A percentile compares a stretch with the other conserved stretches of the same genome.
Evolutionary conservation across 2,797 vertebrate genomes (phyloP).

Genomic region (Enteromius mattozi): DNA sequence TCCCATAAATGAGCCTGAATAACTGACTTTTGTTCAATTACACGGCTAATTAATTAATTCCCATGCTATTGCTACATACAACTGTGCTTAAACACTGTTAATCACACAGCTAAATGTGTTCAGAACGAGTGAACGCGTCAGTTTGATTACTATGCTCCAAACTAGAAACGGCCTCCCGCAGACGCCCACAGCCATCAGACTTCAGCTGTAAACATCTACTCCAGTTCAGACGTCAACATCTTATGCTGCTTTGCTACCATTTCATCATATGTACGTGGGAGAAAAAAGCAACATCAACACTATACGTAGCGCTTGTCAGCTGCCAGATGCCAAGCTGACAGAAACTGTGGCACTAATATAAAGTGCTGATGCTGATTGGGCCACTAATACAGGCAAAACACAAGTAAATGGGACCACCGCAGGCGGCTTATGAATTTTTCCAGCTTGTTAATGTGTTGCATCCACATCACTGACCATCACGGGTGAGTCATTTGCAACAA

Average conservation of each 20-base stretch:
- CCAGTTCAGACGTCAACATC: slow-evolving; percentile 32
- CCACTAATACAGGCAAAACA: slow-evolving; percentile 31
- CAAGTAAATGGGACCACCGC: slow-evolving; percentile 11
- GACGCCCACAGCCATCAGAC: slow-evolving; percentile 73
- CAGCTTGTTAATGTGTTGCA: slow-evolving; percentile 41
- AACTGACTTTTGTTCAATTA: slow-evolving; percentile 31
- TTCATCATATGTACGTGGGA: slow-evolving; percentile 21
- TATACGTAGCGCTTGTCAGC: slow-evolving; percentile 19
- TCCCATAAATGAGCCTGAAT: slow-evolving; percentile 5
- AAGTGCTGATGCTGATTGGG: slow-evolving; percentile 46
- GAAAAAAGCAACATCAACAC: slow-evolving; percentile 24
- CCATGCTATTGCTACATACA: slow-evolving; percentile 20
- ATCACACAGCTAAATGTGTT: slow-evolving; percentile 34
- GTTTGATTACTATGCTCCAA: slow-evolving; percentile 78
- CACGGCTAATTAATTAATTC: slow-evolving; percentile 39
- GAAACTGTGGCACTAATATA: slow-evolving; percentile 36
- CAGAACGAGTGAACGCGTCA: slow-evolving; percentile 64
- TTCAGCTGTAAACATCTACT: slow-evolving; percentile 46
- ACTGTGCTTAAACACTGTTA: slow-evolving; percentile 16
- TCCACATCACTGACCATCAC: slow-evolving; percentile 44
- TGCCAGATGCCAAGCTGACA: neutral
- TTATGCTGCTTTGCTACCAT: slow-evolving; percentile 19
- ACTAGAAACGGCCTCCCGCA: slow-evolving; percentile 73
- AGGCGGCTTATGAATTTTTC: slow-evolving; percentile 22
- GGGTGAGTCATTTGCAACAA: slow-evolving; percentile 40